Evolutionary conservation across 2,797 vertebrate species (phyloP), one percentile per base, ranked within the genome.

Genomic region (Odontamblyopus rebecca): DNA sequence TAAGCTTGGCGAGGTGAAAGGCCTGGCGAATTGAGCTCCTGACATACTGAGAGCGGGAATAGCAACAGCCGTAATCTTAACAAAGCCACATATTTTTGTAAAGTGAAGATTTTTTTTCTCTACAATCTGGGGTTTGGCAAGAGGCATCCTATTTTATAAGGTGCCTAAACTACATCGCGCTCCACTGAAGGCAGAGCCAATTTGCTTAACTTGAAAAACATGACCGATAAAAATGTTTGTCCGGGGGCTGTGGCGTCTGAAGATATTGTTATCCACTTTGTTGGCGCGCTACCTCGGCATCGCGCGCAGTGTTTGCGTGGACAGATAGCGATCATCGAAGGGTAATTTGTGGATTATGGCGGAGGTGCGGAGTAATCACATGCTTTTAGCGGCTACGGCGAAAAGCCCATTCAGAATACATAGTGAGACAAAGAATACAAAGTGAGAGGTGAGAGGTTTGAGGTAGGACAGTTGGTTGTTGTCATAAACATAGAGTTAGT

Each of bases 1-100:
- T 92, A 89, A 93, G 83, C 91, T 78, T 72, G 82, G 75, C 76
- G 89, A 91, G 91, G 92, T 93, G 91, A 94, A 90, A 88, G 91
- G 91, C 91, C 93, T 93, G 89, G 90, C 87, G 73, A 93, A 93
- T 89, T 76, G 86, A 92, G 87, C 85, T 85, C 83, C 80, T 62
- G 80, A 87, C 89, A 88, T 85, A 89, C 84, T 80, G 79, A 84
- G 87, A 83, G 68, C 81, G 76, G 89, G 84, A 89, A 93, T 87
- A 87, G 90, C 93, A 94, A 91, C 89, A 92, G 88, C 92, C 88
- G 88, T 93, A 94, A 94, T 93, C 92, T 93, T 87, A 93, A 81
- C 85, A 90, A 90, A 93, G 88, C 87, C 90, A 92, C 89, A 93
- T 92, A 89, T 92, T 93, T 91, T 80, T 76, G 75, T 71, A 77